phyloP scores from a whole-genome alignment of 2,113 vertebrate genomes.

The Psittacara wagleri region DNA sequence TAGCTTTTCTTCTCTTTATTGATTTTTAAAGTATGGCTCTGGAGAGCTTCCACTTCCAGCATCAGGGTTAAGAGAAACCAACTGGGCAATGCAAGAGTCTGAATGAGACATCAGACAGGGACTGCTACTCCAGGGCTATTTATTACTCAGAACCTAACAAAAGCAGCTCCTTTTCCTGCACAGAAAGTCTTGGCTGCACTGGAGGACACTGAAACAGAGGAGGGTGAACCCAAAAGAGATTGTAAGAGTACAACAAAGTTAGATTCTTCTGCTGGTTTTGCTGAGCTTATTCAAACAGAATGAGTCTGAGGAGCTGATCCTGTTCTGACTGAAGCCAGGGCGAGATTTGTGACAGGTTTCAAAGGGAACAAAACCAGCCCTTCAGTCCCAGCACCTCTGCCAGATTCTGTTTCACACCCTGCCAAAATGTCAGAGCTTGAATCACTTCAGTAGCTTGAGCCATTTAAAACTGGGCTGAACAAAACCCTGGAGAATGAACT shows the following conservation, averaged over 20 bases:
- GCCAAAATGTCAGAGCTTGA: slow-evolving; percentile 49
- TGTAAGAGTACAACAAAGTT: neutral
- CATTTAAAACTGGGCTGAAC: slow-evolving; percentile 22
- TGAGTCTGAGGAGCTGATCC: neutral
- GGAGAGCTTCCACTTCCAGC: neutral
- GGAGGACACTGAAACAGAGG: neutral
- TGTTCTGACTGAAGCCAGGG: neutral
- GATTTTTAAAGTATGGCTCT: slow-evolving; percentile 6
- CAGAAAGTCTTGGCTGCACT: neutral
- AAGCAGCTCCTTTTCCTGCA: neutral
- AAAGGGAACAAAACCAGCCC: slow-evolving; percentile 17
- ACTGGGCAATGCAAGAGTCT: neutral
- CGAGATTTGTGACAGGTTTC: slow-evolving; percentile 27
- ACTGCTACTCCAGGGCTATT: slow-evolving; percentile 7
- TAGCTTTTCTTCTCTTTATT: neutral
- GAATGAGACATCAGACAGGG: slow-evolving; percentile 26
- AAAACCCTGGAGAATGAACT: slow-evolving; percentile 30
- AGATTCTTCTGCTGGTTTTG: neutral
- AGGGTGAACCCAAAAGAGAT: neutral
- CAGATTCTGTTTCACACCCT: slow-evolving; percentile 54
- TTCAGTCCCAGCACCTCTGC: slow-evolving; percentile 13
- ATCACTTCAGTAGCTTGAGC: slow-evolving; percentile 40
- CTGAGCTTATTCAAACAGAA: neutral
- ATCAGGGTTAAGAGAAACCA: neutral
- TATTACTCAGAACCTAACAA: slow-evolving; percentile 3